Conservation (phyloP, 2,888 invertebrate species). For the Leucoma salicis region DNA sequence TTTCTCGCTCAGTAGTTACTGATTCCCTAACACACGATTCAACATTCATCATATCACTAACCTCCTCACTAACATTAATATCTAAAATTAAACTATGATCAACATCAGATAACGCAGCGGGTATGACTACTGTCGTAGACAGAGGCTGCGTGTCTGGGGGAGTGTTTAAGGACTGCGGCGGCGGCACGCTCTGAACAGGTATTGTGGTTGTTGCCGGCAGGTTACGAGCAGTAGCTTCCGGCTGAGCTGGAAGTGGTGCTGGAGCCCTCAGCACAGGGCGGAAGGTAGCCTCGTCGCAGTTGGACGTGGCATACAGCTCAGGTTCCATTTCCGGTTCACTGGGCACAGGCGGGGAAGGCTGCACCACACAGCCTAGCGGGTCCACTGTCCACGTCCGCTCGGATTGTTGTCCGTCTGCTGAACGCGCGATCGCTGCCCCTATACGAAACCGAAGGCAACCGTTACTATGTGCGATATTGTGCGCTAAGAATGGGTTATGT, state of each 20-base stretch:
- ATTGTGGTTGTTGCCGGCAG: conserved; percentile 64
- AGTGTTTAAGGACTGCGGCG: conserved; percentile 18
- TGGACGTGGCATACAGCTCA: conserved; percentile 67
- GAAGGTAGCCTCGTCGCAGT: conserved; percentile 86
- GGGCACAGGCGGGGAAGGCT: conserved; percentile 38
- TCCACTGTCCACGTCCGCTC: conserved; percentile 64
- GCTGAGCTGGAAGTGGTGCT: conserved; percentile 53
- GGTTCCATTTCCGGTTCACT: conserved; percentile 68
- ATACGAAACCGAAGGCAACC: conserved; percentile 93
- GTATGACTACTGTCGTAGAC: conserved; percentile 34
- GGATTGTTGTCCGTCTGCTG: conserved; percentile 43
- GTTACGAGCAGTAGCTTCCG: conserved; percentile 50
- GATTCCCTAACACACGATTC: conserved; percentile 35
- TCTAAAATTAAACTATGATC: conserved; percentile 33
- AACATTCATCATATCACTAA: conserved; percentile 35
- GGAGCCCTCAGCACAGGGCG: conserved; percentile 84
- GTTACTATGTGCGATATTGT: conserved; percentile 42
- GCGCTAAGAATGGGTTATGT: not conserved
- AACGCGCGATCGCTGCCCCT: conserved; percentile 77
- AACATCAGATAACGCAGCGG: conserved; percentile 32
- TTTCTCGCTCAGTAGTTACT: conserved; percentile 38
- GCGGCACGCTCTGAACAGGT: conserved; percentile 54
- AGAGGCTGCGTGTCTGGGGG: conserved; percentile 27
- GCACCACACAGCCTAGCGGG: conserved; percentile 77
- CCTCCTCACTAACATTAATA: conserved; percentile 31